Evolutionary conservation across 2,888 invertebrate species (phyloP).

Genomic region (Leucophenga montana): DNA sequence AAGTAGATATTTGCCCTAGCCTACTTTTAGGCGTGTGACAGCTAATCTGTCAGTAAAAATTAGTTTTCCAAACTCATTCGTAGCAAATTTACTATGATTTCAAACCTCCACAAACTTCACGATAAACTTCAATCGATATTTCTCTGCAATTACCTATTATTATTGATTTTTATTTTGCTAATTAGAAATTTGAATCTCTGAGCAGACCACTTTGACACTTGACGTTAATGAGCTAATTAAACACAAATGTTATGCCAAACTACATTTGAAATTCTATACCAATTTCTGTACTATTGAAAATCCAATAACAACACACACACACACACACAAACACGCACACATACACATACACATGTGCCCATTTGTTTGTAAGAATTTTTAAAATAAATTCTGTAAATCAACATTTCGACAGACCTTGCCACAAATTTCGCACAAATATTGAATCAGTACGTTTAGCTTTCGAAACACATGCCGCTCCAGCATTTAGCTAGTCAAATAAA

Average conservation of each 20-base stretch:
- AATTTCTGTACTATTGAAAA: no score
- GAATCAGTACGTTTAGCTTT: no score
- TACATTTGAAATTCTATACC: no score
- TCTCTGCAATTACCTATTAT: constrained; percentile 11
- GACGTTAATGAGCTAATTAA: constrained; percentile 23
- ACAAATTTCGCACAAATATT: no score
- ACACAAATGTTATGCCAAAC: not conserved
- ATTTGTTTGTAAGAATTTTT: no score
- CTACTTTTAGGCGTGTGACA: constrained; percentile 25
- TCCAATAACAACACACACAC: no score
- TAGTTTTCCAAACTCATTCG: not conserved
- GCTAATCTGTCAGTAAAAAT: constrained; percentile 58
- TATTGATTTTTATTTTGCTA: constrained; percentile 20
- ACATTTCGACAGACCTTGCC: no score
- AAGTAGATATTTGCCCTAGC: not conserved
- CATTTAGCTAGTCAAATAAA: not conserved
- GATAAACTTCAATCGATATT: no score
- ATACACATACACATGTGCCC: no score
- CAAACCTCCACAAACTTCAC: no score
- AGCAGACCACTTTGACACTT: constrained; percentile 14
- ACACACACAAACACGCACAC: no score
- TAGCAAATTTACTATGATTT: not conserved
- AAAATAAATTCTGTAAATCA: no score
- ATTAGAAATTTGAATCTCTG: not conserved
- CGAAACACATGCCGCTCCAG: not conserved